Conservation (phyloP, 2,888 invertebrate species). For the Athetis lepigone region DNA sequence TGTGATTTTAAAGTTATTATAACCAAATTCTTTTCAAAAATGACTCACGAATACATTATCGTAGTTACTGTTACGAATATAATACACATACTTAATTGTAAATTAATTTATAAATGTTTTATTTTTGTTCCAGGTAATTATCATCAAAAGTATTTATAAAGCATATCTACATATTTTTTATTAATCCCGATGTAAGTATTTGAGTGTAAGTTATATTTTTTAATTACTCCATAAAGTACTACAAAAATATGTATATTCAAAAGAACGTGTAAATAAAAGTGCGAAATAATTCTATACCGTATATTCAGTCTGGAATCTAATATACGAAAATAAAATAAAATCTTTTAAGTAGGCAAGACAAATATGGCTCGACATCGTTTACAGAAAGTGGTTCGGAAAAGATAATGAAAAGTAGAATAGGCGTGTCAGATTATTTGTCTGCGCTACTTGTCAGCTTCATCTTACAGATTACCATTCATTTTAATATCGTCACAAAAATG, state of each 20-base stretch:
- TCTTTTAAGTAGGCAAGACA: conserved; percentile 24
- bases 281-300: too few relatives aligned
- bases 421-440: conserved; percentile 36
- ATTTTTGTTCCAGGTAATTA: conserved; percentile 46
- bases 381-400: conserved; percentile 36
- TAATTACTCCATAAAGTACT: background rate
- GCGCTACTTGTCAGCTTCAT: conserved; percentile 5
- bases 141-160: conserved; percentile 6
- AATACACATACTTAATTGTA: too few relatives aligned
- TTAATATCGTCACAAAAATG: background rate
- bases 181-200: conserved; percentile 23
- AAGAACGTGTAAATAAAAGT: too few relatives aligned
- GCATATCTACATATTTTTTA: background rate
- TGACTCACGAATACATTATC: too few relatives aligned
- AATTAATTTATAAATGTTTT: background rate
- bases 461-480: conserved; percentile 1
- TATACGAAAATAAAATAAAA: background rate
- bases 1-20: too few relatives aligned
- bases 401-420: conserved; percentile 46
- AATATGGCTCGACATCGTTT: conserved; percentile 30
- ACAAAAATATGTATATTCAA: too few relatives aligned
- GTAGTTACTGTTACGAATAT: too few relatives aligned
- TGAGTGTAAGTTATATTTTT: background rate
- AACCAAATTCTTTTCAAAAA: too few relatives aligned
- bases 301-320: too few relatives aligned